Evolutionary conservation across 2,113 vertebrate species (phyloP), one percentile per base, ranked within the genome.

Genomic region (Phrynocephalus versicolor): DNA sequence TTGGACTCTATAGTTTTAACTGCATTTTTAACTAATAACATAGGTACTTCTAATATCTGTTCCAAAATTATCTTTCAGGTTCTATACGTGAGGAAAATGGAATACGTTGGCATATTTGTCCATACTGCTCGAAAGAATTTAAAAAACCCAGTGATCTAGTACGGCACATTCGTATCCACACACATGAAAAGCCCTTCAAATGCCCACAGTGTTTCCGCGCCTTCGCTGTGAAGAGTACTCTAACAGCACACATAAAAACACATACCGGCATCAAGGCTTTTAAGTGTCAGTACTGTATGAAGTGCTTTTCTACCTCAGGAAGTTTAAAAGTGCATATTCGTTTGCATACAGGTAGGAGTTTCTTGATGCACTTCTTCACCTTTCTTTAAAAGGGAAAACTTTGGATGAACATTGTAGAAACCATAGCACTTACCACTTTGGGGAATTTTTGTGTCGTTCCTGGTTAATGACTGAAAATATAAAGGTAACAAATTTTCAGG

Each of bases 301-400:
- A 99, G 95, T 97, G 98, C 91, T 99, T 99, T 97, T 99, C 99
- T 94, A 99, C 99, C 84, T 99, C 98, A 76, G 99, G 98, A 83
- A 99, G 99, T 96, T 98, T 99, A 96, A 99, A 99, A 94, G 98
- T 99, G 88, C 99, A 99, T 93, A 97, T 99, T 95, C 97, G 99
- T 70, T 96, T 99, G 79, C 99, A 99, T 93, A 99, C 99, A 95
- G 99, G 99, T 99, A 96, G 95, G 94, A 30, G 45, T 33, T 45
- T 84, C 41, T 9, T 72, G 77, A 60, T 65, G 3, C 27, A 55
- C 65, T 73, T 65, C 6, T 64, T 16, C 30, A 9, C 33, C 25
- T n/a, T 18, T 25, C n/a, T n/a, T 35, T 19, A 27, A n/a, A 23
- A n/a, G n/a, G 23, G 13, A 9, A n/a, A 64, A 64, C 4, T 74